Conservation (phyloP, 2,797 vertebrate species). For the Syngnathus acus region DNA sequence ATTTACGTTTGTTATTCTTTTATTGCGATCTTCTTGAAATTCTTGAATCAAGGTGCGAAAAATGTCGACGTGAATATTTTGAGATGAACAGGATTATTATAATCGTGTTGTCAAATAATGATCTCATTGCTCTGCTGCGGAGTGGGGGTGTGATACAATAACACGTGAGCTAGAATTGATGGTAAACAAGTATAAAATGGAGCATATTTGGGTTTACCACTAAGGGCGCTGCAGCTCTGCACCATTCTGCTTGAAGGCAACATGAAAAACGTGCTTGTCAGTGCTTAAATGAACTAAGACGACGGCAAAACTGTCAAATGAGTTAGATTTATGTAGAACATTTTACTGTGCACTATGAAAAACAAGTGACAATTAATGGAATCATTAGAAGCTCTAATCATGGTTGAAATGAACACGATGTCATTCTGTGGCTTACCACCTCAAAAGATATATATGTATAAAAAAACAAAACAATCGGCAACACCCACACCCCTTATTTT, state of each 20-base stretch:
- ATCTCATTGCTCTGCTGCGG: background rate
- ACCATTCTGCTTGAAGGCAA: constrained; percentile 31
- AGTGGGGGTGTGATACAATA: constrained; percentile 5
- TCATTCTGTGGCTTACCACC: background rate
- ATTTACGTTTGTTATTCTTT: background rate
- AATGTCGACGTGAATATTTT: background rate
- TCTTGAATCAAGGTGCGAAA: background rate
- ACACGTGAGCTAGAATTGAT: constrained; percentile 56
- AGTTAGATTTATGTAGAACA: too few species aligned
- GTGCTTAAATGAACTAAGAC: background rate
- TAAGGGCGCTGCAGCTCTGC: constrained; percentile 60
- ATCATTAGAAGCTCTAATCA: background rate
- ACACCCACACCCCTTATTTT: background rate
- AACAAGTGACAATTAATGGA: background rate
- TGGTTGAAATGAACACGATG: background rate
- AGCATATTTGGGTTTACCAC: constrained; percentile 17
- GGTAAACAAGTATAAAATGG: constrained; percentile 61
- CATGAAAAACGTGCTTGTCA: background rate
- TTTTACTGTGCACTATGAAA: too few species aligned
- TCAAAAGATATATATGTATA: background rate
- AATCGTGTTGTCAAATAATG: background rate
- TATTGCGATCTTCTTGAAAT: background rate
- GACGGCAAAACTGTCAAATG: background rate
- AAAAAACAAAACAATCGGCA: too few species aligned
- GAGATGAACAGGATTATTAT: background rate